Evolutionary conservation across 2,888 invertebrate genomes (phyloP).

Genomic region (Spicauda simplicius): DNA sequence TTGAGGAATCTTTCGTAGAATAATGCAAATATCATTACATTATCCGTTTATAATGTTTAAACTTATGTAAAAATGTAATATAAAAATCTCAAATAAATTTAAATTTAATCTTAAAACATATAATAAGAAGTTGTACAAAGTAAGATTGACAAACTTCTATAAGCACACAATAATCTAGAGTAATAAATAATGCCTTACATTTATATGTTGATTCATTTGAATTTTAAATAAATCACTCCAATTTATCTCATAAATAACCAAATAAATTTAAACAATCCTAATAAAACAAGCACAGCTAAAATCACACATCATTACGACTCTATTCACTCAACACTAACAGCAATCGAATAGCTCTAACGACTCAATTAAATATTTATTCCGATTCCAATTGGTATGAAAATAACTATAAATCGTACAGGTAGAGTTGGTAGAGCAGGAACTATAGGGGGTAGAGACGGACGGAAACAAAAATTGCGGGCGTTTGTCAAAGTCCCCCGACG

Average conservation of each 20-base stretch:
- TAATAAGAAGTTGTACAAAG: too few species aligned
- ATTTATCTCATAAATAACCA: background rate
- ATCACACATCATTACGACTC: slow-evolving; percentile 15
- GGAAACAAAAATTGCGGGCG: slow-evolving; percentile 76
- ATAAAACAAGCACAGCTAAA: background rate
- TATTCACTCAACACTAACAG: slow-evolving; percentile 9
- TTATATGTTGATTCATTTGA: too few species aligned
- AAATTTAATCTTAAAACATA: too few species aligned
- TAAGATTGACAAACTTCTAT: too few species aligned
- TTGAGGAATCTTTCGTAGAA: too few species aligned
- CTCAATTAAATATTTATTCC: slow-evolving; percentile 35
- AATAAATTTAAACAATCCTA: background rate
- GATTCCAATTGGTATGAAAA: slow-evolving; percentile 38
- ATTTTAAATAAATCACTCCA: too few species aligned
- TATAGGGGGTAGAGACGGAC: slow-evolving; percentile 51
- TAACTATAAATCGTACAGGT: slow-evolving; percentile 36
- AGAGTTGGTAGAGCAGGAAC: slow-evolving; percentile 34
- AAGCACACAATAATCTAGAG: too few species aligned
- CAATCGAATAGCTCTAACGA: slow-evolving; percentile 22
- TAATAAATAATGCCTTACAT: too few species aligned
- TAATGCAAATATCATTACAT: too few species aligned
- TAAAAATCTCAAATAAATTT: too few species aligned
- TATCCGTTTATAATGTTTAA: too few species aligned
- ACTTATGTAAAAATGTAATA: too few species aligned
- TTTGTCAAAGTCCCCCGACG: slow-evolving; percentile 80